Conservation (phyloP, 2,113 vertebrate genomes). For the Harpagus bidentatus region DNA sequence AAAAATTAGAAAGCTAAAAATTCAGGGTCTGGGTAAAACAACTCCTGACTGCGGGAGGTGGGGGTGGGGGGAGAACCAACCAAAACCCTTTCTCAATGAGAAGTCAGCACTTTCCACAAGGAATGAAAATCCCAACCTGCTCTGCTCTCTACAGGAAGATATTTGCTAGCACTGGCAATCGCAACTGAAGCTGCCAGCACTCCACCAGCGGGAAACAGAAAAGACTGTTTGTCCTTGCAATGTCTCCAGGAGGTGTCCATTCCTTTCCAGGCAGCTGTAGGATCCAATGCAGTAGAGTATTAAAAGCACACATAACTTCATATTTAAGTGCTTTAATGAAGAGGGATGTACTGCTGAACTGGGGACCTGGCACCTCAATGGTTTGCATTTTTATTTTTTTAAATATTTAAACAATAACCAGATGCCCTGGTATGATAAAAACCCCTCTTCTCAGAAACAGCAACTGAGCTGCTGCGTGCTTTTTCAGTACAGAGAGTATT, state of each 20-base stretch:
- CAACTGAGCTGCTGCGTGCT: neutral
- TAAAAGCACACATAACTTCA: neutral
- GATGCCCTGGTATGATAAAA: neutral
- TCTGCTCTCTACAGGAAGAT: slow-evolving; percentile 57
- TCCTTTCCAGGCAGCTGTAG: neutral
- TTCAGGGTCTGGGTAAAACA: neutral
- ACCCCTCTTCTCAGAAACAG: neutral
- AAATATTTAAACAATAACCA: neutral
- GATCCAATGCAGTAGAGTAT: neutral
- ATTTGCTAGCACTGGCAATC: neutral
- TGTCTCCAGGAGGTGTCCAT: neutral
- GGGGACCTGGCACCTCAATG: neutral
- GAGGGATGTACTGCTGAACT: neutral
- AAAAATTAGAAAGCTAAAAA: neutral
- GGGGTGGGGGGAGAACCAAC: too few relatives aligned
- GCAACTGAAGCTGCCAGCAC: fast-evolving
- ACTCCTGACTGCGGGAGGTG: neutral
- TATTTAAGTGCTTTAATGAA: fast-evolving
- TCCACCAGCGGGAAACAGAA: neutral
- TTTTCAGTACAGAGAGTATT: neutral
- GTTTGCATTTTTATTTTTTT: neutral
- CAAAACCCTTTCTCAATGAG: neutral
- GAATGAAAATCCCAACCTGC: slow-evolving; percentile 23
- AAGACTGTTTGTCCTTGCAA: neutral
- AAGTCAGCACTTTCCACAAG: neutral